Evolutionary conservation across 2,797 vertebrate species (phyloP).

Genomic region (Muraenolepis orangiensis): DNA sequence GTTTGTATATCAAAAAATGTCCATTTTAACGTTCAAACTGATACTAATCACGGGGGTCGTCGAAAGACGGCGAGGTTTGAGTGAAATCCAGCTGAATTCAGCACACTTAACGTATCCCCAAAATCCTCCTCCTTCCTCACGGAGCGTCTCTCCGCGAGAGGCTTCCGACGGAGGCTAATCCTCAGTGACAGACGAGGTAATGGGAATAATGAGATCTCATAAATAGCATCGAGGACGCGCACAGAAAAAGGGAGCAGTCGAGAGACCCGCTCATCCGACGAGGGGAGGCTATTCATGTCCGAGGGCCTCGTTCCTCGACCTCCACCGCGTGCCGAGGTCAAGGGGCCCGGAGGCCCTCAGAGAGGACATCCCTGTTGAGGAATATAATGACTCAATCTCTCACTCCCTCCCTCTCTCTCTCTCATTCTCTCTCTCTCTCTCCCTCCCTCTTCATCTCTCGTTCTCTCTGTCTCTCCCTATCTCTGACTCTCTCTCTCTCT

Average conservation of each 20-base stretch:
- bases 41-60: constrained; percentile 38
- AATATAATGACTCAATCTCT: constrained; percentile 18
- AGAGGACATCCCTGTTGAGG: constrained; percentile 30
- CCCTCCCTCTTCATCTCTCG: too few species aligned
- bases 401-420: not conserved
- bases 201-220: constrained; percentile 71
- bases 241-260: constrained; percentile 1
- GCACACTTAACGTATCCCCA: constrained; percentile 25
- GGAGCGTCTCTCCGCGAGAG: constrained; percentile 22
- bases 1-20: constrained; percentile 53
- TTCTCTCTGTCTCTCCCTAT: too few species aligned
- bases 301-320: constrained; percentile 49
- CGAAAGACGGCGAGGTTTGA: constrained; percentile 55
- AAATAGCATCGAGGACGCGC: constrained; percentile 58
- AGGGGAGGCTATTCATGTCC: constrained; percentile 53
- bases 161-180: constrained; percentile 52
- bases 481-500: not conserved
- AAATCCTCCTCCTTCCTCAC: constrained; percentile 51
- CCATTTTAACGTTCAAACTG: too few species aligned
- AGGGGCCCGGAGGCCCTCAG: not conserved
- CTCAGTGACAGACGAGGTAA: constrained; percentile 70
- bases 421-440: too few species aligned
- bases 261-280: constrained; percentile 25
- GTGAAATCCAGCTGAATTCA: constrained; percentile 64
- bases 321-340: constrained; percentile 15